Conservation (phyloP, 2,113 vertebrate genomes). For the Alosa alosa region DNA sequence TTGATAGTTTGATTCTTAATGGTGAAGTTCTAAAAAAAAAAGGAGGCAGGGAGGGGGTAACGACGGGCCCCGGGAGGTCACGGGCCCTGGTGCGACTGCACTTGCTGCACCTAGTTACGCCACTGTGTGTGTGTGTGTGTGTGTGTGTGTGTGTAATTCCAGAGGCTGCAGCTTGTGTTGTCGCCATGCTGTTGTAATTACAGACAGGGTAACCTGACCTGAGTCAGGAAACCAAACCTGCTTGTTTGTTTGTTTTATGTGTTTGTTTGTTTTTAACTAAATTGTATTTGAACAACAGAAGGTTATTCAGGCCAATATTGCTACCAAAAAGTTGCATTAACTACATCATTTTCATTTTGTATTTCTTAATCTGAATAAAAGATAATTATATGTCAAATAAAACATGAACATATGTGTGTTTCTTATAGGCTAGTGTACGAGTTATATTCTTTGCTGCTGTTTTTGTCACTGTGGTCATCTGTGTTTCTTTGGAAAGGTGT, state of each 20-base stretch:
- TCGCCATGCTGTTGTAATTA: neutral
- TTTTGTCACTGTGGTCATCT: neutral
- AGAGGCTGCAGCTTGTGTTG: neutral
- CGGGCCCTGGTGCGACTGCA: no score
- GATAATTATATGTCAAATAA: neutral
- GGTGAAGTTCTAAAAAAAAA: no score
- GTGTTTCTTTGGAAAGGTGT: neutral
- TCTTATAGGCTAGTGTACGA: neutral
- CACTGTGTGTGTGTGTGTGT: constrained; percentile 11
- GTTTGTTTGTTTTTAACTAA: neutral
- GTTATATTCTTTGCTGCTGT: neutral
- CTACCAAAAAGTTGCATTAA: neutral
- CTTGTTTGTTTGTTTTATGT: neutral
- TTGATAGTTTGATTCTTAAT: no score
- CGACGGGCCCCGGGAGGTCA: no score
- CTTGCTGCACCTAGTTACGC: no score
- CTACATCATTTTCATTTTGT: neutral
- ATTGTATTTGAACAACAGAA: neutral
- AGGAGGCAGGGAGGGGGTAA: no score
- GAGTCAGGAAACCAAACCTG: neutral
- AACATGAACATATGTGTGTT: neutral
- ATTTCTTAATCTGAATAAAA: neutral
- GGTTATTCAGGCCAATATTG: constrained; percentile 5
- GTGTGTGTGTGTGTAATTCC: constrained; percentile 16
- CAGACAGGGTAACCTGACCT: neutral